A percentile compares a stretch with the other conserved stretches of the same genome.
phyloP scores from a whole-genome alignment of 2,797 vertebrate species.

The Iguana delicatissima region DNA sequence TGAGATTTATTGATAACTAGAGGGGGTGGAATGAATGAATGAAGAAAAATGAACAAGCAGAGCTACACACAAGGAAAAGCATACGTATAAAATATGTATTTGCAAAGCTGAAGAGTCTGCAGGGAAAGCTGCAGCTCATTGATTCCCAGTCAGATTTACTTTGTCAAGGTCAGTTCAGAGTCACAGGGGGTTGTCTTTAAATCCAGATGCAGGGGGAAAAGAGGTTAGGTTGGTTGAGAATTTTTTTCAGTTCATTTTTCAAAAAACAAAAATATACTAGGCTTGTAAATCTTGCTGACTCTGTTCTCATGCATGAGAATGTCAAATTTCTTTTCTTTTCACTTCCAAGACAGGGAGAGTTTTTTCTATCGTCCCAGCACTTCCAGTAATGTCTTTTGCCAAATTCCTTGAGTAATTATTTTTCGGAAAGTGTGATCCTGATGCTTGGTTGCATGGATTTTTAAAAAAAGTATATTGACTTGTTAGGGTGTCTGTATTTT shows the following conservation, averaged over 20 bases:
- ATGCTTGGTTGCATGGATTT: too few species aligned
- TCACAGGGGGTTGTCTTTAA: neutral
- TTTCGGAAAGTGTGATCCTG: too few species aligned
- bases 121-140: neutral
- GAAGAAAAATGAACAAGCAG: conserved; percentile 44
- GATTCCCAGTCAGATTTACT: conserved; percentile 43
- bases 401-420: too few species aligned
- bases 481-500: too few species aligned
- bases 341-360: too few species aligned
- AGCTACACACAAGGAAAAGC: conserved; percentile 41
- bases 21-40: conserved; percentile 55
- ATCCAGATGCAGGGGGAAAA: neutral
- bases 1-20: conserved; percentile 71
- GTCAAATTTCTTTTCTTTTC: too few species aligned
- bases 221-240: neutral
- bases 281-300: too few species aligned
- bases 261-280: too few species aligned
- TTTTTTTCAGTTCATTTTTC: neutral
- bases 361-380: too few species aligned
- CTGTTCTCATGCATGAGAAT: too few species aligned
- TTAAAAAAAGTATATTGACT: too few species aligned
- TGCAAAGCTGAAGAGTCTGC: neutral
- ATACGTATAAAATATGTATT: conserved; percentile 23
- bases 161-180: neutral
- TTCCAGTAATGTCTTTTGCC: too few species aligned